A percentile compares a stretch with the other conserved stretches of the same genome.
phyloP scores from a whole-genome alignment of 1,140 invertebrate species.

The Armadillidium nasatum region DNA sequence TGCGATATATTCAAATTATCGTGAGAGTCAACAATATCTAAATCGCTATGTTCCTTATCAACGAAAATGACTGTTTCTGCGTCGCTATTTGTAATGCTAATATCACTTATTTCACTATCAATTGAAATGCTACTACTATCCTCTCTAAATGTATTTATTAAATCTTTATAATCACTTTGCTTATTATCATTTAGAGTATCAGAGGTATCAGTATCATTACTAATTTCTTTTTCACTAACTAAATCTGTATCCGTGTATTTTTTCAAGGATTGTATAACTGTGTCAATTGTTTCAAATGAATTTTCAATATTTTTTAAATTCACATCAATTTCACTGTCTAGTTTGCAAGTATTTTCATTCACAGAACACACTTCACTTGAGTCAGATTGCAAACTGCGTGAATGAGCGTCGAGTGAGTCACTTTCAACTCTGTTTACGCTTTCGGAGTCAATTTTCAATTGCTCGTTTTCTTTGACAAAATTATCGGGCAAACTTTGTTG shows the following conservation, averaged over 20 bases:
- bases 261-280: background rate
- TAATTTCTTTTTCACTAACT: background rate
- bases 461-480: background rate
- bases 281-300: background rate
- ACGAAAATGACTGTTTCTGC: background rate
- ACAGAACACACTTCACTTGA: background rate
- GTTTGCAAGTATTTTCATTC: background rate
- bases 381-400: background rate
- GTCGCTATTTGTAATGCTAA: background rate
- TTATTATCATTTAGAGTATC: background rate
- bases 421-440: background rate
- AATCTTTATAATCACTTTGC: background rate
- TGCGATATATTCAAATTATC: too few species aligned
- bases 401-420: background rate
- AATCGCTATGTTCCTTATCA: background rate
- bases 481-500: background rate
- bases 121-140: background rate
- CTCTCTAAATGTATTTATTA: background rate
- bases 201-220: background rate
- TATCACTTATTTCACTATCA: constrained; percentile 5
- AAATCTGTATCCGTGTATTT: background rate
- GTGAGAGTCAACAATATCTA: too few species aligned
- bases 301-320: constrained; percentile 1
- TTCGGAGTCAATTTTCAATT: background rate
- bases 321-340: background rate